Base-by-base conservation (phyloP, 2,888 invertebrate species). In the Trissolcus japonicus region DNA sequence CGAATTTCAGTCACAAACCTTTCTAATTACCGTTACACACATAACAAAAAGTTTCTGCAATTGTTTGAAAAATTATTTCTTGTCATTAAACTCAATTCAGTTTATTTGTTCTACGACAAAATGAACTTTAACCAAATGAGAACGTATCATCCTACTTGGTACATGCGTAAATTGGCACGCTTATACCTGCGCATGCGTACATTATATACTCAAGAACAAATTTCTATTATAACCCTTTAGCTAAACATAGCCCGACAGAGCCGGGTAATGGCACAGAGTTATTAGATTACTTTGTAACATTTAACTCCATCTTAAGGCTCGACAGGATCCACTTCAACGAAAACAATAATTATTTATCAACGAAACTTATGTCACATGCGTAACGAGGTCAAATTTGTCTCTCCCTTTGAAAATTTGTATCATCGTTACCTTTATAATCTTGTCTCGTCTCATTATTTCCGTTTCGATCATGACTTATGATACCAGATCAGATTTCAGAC, bases 311-410 rank as follows among this genome's bases (percentile, higher is more conserved):
- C 46, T 56, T 56, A 69, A 76, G 65, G 65, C 40, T 57, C 55
- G 60, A 69, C 25, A 65, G 60, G 21, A 56, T 40, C 4, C 35
- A 35, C 35, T 9, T 35, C 11, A 35, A 35, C 19, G 1, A 73
- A 68, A 48, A 56, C n/a, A 68, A 69, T 40, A 75, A 75, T 65
- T 81, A 67, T 79, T 65, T 81, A 67, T 79, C 72, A 84, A 83
- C 80, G 80, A 82, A 83, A 84, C 67, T 75, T 68, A 75, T 75
- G 79, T 82, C 78, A 74, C 85, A 84, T 84, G 83, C 84, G 80
- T 82, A 80, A 80, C 80, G 78, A 80, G 75, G 61, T 73, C 79
- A 78, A 75, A 76, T 57, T 66, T 9, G 29, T 29, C 29, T 1
- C 29, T 53, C 29, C 29, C 29, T 53, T 29, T 67, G 57, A 63